Base-by-base conservation (phyloP, 2,797 vertebrate genomes). In the Chiroxiphia lanceolata region DNA sequence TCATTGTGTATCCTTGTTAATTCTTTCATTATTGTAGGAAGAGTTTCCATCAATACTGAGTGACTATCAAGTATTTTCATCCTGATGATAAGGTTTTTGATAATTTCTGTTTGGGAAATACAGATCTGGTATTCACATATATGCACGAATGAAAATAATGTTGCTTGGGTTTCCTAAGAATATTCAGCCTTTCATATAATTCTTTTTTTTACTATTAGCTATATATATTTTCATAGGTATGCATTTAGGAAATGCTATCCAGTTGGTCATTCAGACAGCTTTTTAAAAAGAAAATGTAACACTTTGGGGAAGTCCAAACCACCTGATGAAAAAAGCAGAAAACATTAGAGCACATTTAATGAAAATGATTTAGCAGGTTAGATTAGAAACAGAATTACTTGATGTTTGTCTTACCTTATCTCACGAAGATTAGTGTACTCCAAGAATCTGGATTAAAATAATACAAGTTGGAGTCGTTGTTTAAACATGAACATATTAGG, bases 91-190 rank as follows among this genome's bases (percentile, higher is more conserved):
- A 90, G 68, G 21, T 71, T 56, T 91, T 91, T 89, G 12, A 16
- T 92, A 57, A 83, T 94, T 95, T 86, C 47, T 74, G 6, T 89
- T 94, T 59, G 71, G 56, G 34, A 92, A 87, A 36, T 45, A 34
- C 22, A 64, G 38, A 31, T 83, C 2, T 89, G 33, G 10, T 87
- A 9, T 69, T 42, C 29, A 67, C 2, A 0, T 59, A 23, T 65
- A 19, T 77, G 50, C 4, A 0, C 25, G 16, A 91, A 72, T 71
- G 34, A 79, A 82, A 74, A 50, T 7, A 53, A 26, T 26, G 2
- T 15, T 54, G 16, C 50, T 38, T 22, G 12, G 1, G 2, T 69
- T 89, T 93, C 27, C 72, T 74, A 45, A 68, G 23, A 80, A 53
- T 57, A 80, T 57, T 82, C 26, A 33, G 2, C 15, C 17, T 29